Evolutionary conservation across 2,113 vertebrate species (phyloP).

Genomic region (Falco punctatus): DNA sequence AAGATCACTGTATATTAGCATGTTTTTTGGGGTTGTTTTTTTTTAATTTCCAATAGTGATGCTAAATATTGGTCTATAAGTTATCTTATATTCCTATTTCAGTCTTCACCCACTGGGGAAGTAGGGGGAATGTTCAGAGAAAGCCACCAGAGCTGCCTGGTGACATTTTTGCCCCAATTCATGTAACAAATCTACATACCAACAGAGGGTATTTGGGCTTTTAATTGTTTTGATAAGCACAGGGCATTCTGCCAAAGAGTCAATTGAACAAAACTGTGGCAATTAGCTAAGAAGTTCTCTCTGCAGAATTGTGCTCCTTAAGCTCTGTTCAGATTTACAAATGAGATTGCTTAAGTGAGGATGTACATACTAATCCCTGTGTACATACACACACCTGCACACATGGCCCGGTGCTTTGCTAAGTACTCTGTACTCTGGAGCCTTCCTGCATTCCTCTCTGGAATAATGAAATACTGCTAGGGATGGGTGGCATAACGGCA

Average conservation of each 20-base stretch:
- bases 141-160: neutral
- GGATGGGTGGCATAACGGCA: neutral
- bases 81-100: neutral
- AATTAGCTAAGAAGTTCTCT: slow-evolving; percentile 18
- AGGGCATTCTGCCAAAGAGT: slow-evolving; percentile 16
- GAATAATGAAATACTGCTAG: fast-evolving
- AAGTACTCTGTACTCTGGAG: neutral
- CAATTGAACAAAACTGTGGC: slow-evolving; percentile 2
- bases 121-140: neutral
- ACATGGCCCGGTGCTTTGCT: fast-evolving
- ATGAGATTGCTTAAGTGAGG: neutral
- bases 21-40: neutral
- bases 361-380: neutral
- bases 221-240: slow-evolving; percentile 43
- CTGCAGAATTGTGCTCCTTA: slow-evolving; percentile 1
- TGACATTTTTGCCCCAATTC: neutral
- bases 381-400: neutral
- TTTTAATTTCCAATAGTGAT: neutral
- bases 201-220: neutral
- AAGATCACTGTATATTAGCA: neutral
- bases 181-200: neutral
- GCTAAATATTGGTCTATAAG: neutral
- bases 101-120: neutral
- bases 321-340: neutral
- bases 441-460: neutral